Percentiles rank a stretch among this genome's conserved stretches.
phyloP scores from a whole-genome alignment of 2,797 vertebrate genomes.

The Epinephelus malabaricus region DNA sequence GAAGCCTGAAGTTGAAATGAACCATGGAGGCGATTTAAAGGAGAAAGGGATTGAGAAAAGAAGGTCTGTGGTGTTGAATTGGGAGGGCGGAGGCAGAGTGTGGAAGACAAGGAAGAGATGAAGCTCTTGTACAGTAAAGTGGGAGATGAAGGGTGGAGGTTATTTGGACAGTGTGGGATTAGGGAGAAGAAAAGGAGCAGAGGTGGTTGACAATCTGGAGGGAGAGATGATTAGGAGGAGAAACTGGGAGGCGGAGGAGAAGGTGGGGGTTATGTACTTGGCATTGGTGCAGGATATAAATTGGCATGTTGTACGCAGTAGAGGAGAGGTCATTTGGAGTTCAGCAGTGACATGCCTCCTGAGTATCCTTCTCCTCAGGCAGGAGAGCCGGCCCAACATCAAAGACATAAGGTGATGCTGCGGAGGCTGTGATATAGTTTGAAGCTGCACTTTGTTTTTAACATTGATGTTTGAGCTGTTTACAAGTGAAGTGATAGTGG shows the following conservation, averaged over 20 bases:
- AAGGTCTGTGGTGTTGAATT: slow-evolving; percentile 10
- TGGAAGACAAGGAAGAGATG: slow-evolving; percentile 11
- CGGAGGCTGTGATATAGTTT: slow-evolving; percentile 10
- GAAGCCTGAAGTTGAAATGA: slow-evolving; percentile 73
- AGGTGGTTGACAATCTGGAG: slow-evolving; percentile 23
- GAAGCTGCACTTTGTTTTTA: slow-evolving; percentile 17
- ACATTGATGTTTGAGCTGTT: slow-evolving; percentile 1
- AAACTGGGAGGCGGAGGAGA: slow-evolving; percentile 9
- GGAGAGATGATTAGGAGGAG: slow-evolving; percentile 35
- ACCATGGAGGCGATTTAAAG: slow-evolving; percentile 71
- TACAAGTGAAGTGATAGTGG: neutral
- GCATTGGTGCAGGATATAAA: slow-evolving; percentile 61
- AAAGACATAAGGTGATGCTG: slow-evolving; percentile 45
- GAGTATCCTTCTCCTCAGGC: slow-evolving; percentile 48
- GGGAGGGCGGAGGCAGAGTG: slow-evolving; percentile 26
- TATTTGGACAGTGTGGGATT: slow-evolving; percentile 25
- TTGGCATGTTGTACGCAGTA: slow-evolving; percentile 52
- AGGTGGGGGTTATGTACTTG: slow-evolving; percentile 44
- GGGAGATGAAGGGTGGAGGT: slow-evolving; percentile 21
- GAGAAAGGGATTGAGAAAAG: slow-evolving; percentile 54
- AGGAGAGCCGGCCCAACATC: slow-evolving; percentile 43
- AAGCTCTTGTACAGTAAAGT: neutral
- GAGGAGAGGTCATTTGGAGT: slow-evolving; percentile 72
- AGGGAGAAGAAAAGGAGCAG: slow-evolving; percentile 29
- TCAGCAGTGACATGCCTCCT: slow-evolving; percentile 62